Conservation (phyloP, 1,140 invertebrate genomes). For the Drosophila sulfurigaster region DNA sequence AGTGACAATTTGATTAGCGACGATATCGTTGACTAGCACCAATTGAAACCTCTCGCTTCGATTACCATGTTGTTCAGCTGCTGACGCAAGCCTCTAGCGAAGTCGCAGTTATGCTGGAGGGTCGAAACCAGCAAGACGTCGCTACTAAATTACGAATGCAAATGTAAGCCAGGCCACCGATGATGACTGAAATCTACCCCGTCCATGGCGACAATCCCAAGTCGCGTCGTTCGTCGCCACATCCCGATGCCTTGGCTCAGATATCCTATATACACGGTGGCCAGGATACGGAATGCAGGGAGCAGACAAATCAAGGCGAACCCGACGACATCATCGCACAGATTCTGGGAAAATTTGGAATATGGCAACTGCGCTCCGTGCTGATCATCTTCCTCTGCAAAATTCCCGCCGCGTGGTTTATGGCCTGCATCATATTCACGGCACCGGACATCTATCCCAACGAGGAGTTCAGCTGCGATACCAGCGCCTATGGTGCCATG, state of each 20-base stretch:
- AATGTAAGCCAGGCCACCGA: slow-evolving; percentile 13
- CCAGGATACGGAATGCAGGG: slow-evolving; percentile 24
- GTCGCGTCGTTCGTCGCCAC: slow-evolving; percentile 37
- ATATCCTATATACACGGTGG: slow-evolving; percentile 29
- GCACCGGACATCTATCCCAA: slow-evolving; percentile 73
- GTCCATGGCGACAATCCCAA: slow-evolving; percentile 26
- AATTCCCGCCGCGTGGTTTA: slow-evolving; percentile 85
- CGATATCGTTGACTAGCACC: slow-evolving; percentile 72
- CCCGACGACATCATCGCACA: slow-evolving; percentile 65
- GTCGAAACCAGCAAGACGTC: slow-evolving; percentile 54
- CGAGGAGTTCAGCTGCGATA: slow-evolving; percentile 68
- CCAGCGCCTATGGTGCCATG: slow-evolving; percentile 20
- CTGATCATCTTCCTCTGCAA: slow-evolving; percentile 84
- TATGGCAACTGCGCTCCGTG: slow-evolving; percentile 83
- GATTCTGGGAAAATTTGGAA: slow-evolving; percentile 81
- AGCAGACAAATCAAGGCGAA: neutral
- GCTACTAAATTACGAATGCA: slow-evolving; percentile 49
- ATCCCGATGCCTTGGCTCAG: slow-evolving; percentile 28
- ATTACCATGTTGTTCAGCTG: slow-evolving; percentile 52
- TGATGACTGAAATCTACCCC: slow-evolving; percentile 27
- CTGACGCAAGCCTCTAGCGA: slow-evolving; percentile 44
- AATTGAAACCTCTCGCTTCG: slow-evolving; percentile 19
- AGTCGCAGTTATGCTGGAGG: slow-evolving; percentile 75
- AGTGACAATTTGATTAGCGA: slow-evolving; percentile 72
- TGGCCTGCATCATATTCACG: slow-evolving; percentile 84